Evolutionary conservation across 2,797 vertebrate species (phyloP).

Genomic region (Bovichtus diacanthus): DNA sequence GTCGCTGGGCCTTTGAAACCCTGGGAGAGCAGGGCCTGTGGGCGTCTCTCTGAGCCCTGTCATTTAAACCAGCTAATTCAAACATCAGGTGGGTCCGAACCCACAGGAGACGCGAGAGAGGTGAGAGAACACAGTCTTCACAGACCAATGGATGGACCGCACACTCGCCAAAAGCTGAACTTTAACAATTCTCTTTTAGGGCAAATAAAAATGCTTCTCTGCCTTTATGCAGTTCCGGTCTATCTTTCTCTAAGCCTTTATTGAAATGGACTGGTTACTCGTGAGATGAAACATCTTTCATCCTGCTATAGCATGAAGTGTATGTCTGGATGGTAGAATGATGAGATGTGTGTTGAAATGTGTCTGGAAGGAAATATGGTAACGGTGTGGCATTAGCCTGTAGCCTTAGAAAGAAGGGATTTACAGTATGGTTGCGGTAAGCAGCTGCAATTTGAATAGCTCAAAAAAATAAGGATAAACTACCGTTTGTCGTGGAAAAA

Average conservation of each 20-base stretch:
- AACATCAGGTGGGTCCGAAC: constrained; percentile 71
- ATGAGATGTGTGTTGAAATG: constrained; percentile 45
- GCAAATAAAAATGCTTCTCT: constrained; percentile 49
- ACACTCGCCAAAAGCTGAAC: constrained; percentile 29
- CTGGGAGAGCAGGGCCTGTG: constrained; percentile 67
- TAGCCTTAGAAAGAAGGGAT: constrained; percentile 1
- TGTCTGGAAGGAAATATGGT: constrained; percentile 46
- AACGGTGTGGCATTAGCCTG: constrained; percentile 21
- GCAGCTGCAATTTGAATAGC: constrained; percentile 21
- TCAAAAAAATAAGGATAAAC: not conserved
- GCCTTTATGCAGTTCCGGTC: not conserved
- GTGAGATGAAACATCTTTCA: constrained; percentile 41
- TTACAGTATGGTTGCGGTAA: constrained; percentile 9
- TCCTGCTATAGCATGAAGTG: constrained; percentile 28
- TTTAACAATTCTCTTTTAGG: constrained; percentile 72
- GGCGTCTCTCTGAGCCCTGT: constrained; percentile 75
- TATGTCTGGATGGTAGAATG: constrained; percentile 31
- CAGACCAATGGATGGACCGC: constrained; percentile 23
- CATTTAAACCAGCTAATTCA: constrained; percentile 83
- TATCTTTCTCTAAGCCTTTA: not conserved
- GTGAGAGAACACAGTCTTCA: constrained; percentile 24
- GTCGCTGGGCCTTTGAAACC: constrained; percentile 78
- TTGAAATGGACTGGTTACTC: constrained; percentile 50
- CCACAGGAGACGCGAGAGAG: constrained; percentile 42
- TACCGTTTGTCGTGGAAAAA: constrained; percentile 1